phyloP scores from a whole-genome alignment of 2,113 vertebrate genomes.

The Notothenia coriiceps region DNA sequence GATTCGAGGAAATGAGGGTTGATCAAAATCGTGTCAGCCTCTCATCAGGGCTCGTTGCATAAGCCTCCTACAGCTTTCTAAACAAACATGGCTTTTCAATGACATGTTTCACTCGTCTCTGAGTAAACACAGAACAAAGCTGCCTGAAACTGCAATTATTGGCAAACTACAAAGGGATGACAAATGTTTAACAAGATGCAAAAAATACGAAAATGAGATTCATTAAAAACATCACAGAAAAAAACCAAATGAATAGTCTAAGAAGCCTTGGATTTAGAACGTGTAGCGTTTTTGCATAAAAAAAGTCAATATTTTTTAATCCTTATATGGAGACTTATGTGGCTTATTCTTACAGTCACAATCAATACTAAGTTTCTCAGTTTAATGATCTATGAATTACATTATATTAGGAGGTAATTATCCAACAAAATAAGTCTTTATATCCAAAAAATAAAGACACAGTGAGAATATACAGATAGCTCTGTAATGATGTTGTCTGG shows the following conservation, averaged over 20 bases:
- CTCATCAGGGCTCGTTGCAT: background rate
- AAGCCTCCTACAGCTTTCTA: background rate
- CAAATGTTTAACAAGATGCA: background rate
- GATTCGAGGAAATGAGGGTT: background rate
- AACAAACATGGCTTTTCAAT: background rate
- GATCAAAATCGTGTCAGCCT: too few relatives aligned
- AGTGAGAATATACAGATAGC: conserved; percentile 43
- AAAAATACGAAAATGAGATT: background rate
- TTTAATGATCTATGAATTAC: conserved; percentile 29
- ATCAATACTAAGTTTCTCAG: conserved; percentile 32
- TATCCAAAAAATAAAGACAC: conserved; percentile 10
- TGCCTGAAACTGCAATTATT: background rate
- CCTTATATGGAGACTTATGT: background rate
- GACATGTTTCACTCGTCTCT: background rate
- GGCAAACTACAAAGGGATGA: background rate
- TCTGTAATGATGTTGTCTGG: conserved; percentile 16
- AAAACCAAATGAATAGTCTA: background rate
- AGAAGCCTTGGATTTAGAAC: background rate
- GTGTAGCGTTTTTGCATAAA: background rate
- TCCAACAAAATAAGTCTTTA: conserved; percentile 14
- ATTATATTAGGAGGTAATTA: conserved; percentile 7
- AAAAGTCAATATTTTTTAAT: conserved; percentile 29
- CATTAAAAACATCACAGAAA: conserved; percentile 3
- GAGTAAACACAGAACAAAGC: background rate
- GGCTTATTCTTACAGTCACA: conserved; percentile 2